A percentile compares a stretch with the other conserved stretches of the same genome.
phyloP scores from a whole-genome alignment of 1,140 invertebrate species.

The Orius insidiosus region DNA sequence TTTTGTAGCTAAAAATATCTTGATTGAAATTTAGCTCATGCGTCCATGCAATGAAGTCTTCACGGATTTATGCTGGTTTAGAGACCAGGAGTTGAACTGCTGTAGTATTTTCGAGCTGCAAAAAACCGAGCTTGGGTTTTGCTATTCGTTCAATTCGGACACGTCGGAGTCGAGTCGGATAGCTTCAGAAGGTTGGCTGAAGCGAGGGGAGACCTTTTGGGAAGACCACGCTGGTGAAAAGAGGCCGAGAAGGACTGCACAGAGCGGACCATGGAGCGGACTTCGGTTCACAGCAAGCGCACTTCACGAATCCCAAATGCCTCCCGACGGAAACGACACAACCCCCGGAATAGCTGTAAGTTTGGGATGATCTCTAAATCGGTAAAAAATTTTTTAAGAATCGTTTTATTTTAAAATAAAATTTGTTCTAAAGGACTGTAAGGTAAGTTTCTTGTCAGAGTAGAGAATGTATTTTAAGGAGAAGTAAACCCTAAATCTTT shows the following conservation, averaged over 20 bases:
- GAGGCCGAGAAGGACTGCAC: conserved; percentile 18
- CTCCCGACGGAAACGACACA: conserved; percentile 13
- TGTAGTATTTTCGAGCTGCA: conserved; percentile 23
- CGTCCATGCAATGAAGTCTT: conserved; percentile 22
- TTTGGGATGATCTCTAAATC: too few species aligned
- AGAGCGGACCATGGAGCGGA: conserved; percentile 18
- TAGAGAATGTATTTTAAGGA: too few species aligned
- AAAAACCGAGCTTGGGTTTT: conserved; percentile 24
- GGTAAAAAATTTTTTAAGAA: too few species aligned
- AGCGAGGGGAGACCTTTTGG: conserved; percentile 10
- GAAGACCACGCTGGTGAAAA: conserved; percentile 8
- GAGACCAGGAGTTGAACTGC: conserved; percentile 21
- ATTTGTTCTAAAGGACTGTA: too few species aligned
- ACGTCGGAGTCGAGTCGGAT: conserved; percentile 18
- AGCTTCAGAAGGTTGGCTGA: conserved; percentile 10
- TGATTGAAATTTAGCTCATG: conserved; percentile 17
- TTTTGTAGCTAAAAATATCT: neutral
- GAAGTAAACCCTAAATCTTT: too few species aligned
- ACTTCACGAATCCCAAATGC: conserved; percentile 12
- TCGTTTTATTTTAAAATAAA: too few species aligned
- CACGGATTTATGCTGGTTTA: conserved; percentile 22
- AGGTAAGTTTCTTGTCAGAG: too few species aligned
- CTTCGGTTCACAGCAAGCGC: conserved; percentile 16
- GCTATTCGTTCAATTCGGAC: conserved; percentile 25
- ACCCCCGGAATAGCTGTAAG: conserved; percentile 16